Conservation (phyloP, 2,888 invertebrate species). For the Ommatoiulus sabulosus region DNA sequence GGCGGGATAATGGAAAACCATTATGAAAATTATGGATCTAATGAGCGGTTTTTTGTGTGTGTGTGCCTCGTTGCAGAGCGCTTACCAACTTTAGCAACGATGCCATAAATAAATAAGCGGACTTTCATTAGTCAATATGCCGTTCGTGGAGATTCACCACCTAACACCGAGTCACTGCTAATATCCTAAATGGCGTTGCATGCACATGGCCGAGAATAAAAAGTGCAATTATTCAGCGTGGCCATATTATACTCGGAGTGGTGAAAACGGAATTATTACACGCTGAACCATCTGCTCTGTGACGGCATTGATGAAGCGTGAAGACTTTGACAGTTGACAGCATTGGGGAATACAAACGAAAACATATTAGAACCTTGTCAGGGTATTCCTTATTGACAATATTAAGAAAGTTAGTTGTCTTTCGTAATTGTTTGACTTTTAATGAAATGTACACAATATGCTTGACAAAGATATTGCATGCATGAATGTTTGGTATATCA, state of each 20-base stretch:
- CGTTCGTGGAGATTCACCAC: conserved; percentile 27
- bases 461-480: neutral
- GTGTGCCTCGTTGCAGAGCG: conserved; percentile 27
- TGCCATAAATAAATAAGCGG: conserved; percentile 41
- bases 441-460: neutral
- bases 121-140: conserved; percentile 44
- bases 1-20: conserved; percentile 53
- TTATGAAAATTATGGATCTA: conserved; percentile 53
- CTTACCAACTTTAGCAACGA: conserved; percentile 45
- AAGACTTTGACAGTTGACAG: neutral
- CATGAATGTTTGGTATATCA: neutral
- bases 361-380: neutral
- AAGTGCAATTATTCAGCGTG: neutral
- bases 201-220: neutral
- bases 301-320: no score
- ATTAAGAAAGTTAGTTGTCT: neutral
- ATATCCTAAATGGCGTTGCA: conserved; percentile 28
- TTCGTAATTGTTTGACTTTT: neutral
- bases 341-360: neutral
- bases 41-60: conserved; percentile 22
- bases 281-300: neutral
- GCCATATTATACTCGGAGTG: neutral
- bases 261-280: neutral
- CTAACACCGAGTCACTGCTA: neutral
- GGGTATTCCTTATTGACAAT: neutral